phyloP scores from a whole-genome alignment of 2,888 invertebrate genomes.

The Maniola hyperantus region DNA sequence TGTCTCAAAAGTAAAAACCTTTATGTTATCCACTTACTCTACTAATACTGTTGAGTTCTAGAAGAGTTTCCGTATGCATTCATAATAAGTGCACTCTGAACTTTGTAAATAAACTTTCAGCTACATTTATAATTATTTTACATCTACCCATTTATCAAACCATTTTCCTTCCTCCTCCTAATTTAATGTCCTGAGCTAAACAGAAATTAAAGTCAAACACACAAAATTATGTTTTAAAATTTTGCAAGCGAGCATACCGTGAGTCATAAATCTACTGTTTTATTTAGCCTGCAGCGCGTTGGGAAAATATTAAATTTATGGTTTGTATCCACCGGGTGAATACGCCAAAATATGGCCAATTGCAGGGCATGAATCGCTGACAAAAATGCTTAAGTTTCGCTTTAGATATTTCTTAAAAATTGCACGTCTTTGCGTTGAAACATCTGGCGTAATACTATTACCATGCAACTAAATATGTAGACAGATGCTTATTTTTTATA shows the following conservation, averaged over 20 bases:
- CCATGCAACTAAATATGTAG: neutral
- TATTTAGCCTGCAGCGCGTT: conserved; percentile 26
- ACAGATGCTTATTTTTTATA: too few relatives aligned
- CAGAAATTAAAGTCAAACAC: conserved; percentile 8
- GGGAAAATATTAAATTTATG: conserved; percentile 35
- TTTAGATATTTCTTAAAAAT: conserved; percentile 9
- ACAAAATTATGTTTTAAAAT: conserved; percentile 14
- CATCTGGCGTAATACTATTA: neutral
- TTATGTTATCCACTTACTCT: neutral
- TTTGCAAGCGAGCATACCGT: conserved; percentile 4
- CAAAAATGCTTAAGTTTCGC: conserved; percentile 4
- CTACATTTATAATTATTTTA: too few relatives aligned
- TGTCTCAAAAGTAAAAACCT: too few relatives aligned
- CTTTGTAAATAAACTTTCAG: neutral
- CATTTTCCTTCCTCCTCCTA: neutral
- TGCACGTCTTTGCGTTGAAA: neutral
- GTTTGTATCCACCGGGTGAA: conserved; percentile 28
- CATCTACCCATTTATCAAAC: neutral
- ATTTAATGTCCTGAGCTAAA: conserved; percentile 7
- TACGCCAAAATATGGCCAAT: conserved; percentile 25
- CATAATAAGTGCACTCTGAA: neutral
- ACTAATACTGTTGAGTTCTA: neutral
- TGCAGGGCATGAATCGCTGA: conserved; percentile 16
- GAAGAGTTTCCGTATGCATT: neutral
- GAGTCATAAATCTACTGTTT: conserved; percentile 22